Evolutionary conservation across 2,888 invertebrate species (phyloP).

Genomic region (Perdita meconis): DNA sequence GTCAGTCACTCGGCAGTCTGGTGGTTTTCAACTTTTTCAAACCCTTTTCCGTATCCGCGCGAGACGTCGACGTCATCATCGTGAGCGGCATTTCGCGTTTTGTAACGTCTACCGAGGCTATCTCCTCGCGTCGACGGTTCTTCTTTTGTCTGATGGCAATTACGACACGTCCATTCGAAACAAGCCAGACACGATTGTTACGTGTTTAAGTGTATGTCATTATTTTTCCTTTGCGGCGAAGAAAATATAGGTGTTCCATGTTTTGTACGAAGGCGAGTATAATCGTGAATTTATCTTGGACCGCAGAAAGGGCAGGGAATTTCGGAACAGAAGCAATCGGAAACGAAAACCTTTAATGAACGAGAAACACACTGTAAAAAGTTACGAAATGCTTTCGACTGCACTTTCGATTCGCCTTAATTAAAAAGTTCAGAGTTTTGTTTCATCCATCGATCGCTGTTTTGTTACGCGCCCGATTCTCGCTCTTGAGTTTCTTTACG

Average conservation of each 20-base stretch:
- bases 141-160: conserved; percentile 75
- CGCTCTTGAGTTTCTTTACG: not conserved
- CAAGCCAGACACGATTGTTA: conserved; percentile 67
- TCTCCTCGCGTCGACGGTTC: conserved; percentile 42
- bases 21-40: conserved; percentile 59
- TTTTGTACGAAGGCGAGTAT: not conserved
- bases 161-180: conserved; percentile 72
- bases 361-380: not conserved
- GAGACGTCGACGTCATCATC: conserved; percentile 55
- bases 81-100: conserved; percentile 40
- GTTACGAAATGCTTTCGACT: not conserved
- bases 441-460: conserved; percentile 34
- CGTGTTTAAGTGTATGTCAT: too few species aligned
- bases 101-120: conserved; percentile 7
- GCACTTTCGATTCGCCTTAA: conserved; percentile 33
- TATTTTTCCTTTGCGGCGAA: not conserved
- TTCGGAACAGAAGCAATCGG: conserved; percentile 1
- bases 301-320: not conserved
- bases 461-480: not conserved
- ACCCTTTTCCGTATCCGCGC: conserved; percentile 38
- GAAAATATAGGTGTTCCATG: not conserved
- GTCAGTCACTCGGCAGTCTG: conserved; percentile 44
- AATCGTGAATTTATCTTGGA: not conserved
- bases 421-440: conserved; percentile 46
- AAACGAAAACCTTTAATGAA: conserved; percentile 12